phyloP scores from a whole-genome alignment of 2,797 vertebrate species.

The Sebastes hubbsi region DNA sequence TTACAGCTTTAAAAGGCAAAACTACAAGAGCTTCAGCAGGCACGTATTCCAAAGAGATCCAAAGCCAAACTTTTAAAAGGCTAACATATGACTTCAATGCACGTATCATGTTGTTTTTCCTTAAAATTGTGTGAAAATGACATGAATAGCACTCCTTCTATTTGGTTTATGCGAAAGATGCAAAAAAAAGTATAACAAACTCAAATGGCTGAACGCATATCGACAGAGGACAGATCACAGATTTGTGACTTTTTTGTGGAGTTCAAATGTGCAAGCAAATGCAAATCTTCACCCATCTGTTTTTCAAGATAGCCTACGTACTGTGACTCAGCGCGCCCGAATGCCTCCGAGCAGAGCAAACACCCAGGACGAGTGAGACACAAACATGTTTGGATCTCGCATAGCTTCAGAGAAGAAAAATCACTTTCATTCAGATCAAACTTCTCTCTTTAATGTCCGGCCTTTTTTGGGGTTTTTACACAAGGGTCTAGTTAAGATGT shows the following conservation, averaged over 20 bases:
- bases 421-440: background rate
- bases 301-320: background rate
- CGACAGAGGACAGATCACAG: background rate
- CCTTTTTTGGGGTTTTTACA: background rate
- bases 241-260: background rate
- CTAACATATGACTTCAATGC: conserved; percentile 3
- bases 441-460: background rate
- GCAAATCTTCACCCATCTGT: background rate
- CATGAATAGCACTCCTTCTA: background rate
- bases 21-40: background rate
- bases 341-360: background rate
- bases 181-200: background rate
- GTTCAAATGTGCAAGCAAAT: background rate
- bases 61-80: background rate
- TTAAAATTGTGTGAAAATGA: background rate
- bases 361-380: background rate
- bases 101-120: background rate
- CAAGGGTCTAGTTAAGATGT: background rate
- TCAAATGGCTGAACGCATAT: background rate
- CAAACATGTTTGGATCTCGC: background rate
- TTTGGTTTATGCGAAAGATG: background rate
- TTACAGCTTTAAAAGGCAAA: background rate
- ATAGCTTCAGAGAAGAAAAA: background rate
- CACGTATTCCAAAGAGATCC: background rate
- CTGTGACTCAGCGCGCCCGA: background rate